Base-by-base conservation (phyloP, 2,797 vertebrate genomes). In the Pampus argenteus region DNA sequence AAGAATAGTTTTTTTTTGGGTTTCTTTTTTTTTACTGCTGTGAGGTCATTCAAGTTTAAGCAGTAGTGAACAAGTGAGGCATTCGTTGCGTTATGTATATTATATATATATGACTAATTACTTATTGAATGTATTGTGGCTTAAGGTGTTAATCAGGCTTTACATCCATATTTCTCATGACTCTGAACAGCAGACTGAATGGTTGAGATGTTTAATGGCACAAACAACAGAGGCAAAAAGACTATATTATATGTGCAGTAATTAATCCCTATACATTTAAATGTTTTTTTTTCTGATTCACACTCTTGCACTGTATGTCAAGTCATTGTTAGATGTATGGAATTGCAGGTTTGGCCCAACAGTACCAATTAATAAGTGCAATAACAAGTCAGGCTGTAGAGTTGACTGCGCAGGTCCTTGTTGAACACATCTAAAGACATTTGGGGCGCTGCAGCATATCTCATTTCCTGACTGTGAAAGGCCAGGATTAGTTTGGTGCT, bases 401-500 rank as follows among this genome's bases (percentile, higher is more conserved):
- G 70, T 70, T 83, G 68, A 76, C 2, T 25, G 71, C 38, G 0
- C n/a, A 13, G 52, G 49, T 22, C 59, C 59, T 34, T 75, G 76
- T 68, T 78, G 54, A 78, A 78, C 71, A 76, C 26, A 62, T 22
- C 45, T 72, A 15, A 71, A 83, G 79, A 81, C 70, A 76, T 79
- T 66, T 52, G 42, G 63, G 34, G 42, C 2, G 1, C 31, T 56
- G 73, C 28, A 65, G 50, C 42, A 4, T 61, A 80, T 80, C 77
- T 86, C 71, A 74, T 88, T 72, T 76, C 67, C 70, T 69, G 66
- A 48, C 67, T 31, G 64, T 55, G 71, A 72, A 76, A 78, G 55
- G 59, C 77, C 71, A 55, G 81, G 86, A 87, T 89, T 84, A 84
- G 64, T 62, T 86, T 80, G 75, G 71, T 80, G 73, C 81, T 75